Conservation (phyloP, 2,888 invertebrate genomes). For the Mongoloraphidia duomilia region DNA sequence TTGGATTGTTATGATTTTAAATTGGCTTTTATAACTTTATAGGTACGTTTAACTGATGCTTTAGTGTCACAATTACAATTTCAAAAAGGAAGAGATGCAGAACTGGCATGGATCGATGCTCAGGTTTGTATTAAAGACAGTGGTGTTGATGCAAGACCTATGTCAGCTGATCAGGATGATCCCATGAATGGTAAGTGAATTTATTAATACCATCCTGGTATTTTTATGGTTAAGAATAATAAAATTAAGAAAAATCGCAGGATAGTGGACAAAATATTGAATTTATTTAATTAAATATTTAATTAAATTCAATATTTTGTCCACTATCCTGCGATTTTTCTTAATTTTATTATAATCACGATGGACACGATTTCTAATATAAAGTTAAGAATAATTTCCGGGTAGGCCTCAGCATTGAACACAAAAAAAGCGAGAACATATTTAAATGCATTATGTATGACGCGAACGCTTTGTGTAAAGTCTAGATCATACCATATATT, state of each 20-base stretch:
- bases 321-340: too few species aligned
- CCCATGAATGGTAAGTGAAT: conserved; percentile 28
- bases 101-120: conserved; percentile 93
- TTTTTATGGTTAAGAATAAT: background rate
- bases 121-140: conserved; percentile 49
- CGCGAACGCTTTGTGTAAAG: background rate
- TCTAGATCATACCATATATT: background rate
- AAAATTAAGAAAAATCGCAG: too few species aligned
- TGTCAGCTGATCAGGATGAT: conserved; percentile 30
- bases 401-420: background rate
- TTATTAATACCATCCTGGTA: background rate
- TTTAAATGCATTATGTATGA: background rate
- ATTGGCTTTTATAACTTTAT: conserved; percentile 13
- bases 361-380: background rate
- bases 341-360: too few species aligned
- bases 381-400: background rate
- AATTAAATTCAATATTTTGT: too few species aligned
- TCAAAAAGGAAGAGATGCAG: conserved; percentile 68
- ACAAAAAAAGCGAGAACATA: background rate
- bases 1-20: background rate
- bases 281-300: too few species aligned
- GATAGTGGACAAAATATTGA: too few species aligned
- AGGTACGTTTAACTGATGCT: conserved; percentile 85
- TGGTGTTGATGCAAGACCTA: conserved; percentile 38
- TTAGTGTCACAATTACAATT: conserved; percentile 77